Base-by-base conservation (phyloP, 2,888 invertebrate species). In the Synergus gifuensis region DNA sequence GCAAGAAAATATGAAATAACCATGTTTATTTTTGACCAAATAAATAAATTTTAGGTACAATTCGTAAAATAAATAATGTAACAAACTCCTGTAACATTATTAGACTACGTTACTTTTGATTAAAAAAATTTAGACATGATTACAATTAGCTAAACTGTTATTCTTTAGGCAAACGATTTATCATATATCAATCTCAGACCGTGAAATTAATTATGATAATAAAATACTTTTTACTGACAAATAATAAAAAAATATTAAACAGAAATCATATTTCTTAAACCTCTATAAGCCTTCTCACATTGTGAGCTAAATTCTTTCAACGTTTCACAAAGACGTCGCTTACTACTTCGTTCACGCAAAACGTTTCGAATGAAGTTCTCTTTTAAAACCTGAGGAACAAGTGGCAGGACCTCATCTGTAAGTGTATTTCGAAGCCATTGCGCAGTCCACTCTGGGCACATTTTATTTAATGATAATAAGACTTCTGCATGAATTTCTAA, bases 401-500 rank as follows among this genome's bases (percentile, higher is more conserved):
- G 73, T 2, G 86, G 85, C 8, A 78, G 83, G 0, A 69, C 81
- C n/a, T 85, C 78, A 64, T 87, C 93, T 11, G 93, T 91, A 16
- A 95, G 89, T 42, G 94, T 92, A 0, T 92, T 89, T 66, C 93
- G 93, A 85, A 96, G 89, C 95, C 95, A 95, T 76, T 94, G 93
- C 67, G 93, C 92, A 62, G 94, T 91, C 90, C 93, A 93, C 87
- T 94, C 94, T 86, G 94, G 92, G 92, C 95, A 96, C 88, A 95
- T 95, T 90, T 95, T 96, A 90, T 95, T 96, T 87, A 96, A 91
- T 36, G 94, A 93, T 83, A 95, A 89, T 67, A 96, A 88, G 67
- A 96, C 93, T 87, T 96, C 96, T 28, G 95, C 93, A 85, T 95
- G 93, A 42, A 94, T 92, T 78, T 96, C 95, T 58, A 95, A 92